A percentile compares a stretch with the other conserved stretches of the same genome.
These are phyloP conservation scores for Turritopsis dohrnii DNA, from an alignment of 30 jellyfish, hydroid and myxozoan genomes.

Conservation along the genomic window DNA sequence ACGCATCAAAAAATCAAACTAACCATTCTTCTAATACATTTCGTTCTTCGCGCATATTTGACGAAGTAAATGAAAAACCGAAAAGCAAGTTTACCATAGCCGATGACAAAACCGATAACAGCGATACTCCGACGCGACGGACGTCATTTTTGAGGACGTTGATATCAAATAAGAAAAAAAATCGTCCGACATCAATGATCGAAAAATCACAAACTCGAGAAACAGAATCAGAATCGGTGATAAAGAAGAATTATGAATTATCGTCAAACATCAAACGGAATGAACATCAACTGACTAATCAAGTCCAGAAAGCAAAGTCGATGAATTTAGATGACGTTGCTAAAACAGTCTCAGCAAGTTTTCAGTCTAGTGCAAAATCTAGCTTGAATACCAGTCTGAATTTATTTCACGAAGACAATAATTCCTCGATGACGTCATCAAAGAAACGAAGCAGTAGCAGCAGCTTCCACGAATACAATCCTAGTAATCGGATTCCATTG, in stretches of 20 bases:
- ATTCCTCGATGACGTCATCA: not conserved
- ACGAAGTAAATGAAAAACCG: not conserved
- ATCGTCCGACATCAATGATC: not conserved
- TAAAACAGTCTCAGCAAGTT: not conserved
- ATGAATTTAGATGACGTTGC: constrained; percentile 12
- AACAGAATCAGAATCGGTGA: not conserved
- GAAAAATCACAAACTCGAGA: not conserved
- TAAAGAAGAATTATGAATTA: not conserved
- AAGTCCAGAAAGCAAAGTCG: not conserved
- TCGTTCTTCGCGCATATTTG: constrained; percentile 14
- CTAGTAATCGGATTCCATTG: constrained; percentile 24
- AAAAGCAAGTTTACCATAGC: not conserved
- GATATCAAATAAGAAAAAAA: not conserved
- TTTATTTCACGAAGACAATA: not conserved
- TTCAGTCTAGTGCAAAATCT: not conserved
- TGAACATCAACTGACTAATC: not conserved
- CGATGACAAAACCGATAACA: not conserved
- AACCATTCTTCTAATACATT: not conserved
- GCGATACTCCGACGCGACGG: not conserved
- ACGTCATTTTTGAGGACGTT: constrained; percentile 2
- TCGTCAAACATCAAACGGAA: not conserved
- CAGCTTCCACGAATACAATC: constrained; percentile 34
- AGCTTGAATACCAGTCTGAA: not conserved
- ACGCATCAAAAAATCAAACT: not conserved
- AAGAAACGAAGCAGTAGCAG: constrained; percentile 23